These are phyloP conservation scores for Brachyptera putata DNA, from an alignment of 2,888 invertebrate genomes.

Conservation along the genomic window DNA sequence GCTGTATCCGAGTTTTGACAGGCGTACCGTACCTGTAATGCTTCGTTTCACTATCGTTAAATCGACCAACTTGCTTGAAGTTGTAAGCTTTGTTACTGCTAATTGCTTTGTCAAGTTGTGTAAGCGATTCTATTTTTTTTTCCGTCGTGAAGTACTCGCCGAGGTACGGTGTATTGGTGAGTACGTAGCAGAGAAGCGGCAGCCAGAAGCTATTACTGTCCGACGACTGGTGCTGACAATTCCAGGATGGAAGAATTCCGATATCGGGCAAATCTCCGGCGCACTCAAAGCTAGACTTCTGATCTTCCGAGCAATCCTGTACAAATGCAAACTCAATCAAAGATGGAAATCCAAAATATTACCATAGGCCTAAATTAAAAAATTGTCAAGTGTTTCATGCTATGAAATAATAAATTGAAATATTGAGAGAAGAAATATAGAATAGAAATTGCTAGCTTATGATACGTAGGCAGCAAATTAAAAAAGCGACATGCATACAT, in stretches of 20 bases:
- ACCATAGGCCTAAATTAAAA: no score
- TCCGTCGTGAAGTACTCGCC: slow-evolving; percentile 24
- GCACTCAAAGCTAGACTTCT: slow-evolving; percentile 25
- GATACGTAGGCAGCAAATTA: no score
- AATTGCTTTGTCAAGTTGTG: slow-evolving; percentile 10
- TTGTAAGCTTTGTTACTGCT: slow-evolving; percentile 4
- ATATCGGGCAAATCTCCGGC: not conserved
- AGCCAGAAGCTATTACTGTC: not conserved
- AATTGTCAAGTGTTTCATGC: no score
- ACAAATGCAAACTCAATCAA: not conserved
- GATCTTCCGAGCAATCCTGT: slow-evolving; percentile 27
- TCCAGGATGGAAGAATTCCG: not conserved
- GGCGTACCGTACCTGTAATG: slow-evolving; percentile 19
- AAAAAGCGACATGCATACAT: no score
- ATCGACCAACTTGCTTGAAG: not conserved
- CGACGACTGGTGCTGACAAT: not conserved
- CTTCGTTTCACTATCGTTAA: not conserved
- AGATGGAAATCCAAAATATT: no score
- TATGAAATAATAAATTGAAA: no score
- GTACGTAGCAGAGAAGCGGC: slow-evolving; percentile 18
- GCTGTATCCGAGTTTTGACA: slow-evolving; percentile 6
- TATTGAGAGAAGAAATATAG: no score
- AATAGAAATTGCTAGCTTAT: no score
- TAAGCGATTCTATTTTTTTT: slow-evolving; percentile 23
- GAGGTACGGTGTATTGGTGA: slow-evolving; percentile 28